Percentiles rank a stretch among this genome's conserved stretches.
These are phyloP conservation scores for Brienomyrus longianalis DNA, from an alignment of 2,113 vertebrate genomes.

Conservation along the genomic window DNA sequence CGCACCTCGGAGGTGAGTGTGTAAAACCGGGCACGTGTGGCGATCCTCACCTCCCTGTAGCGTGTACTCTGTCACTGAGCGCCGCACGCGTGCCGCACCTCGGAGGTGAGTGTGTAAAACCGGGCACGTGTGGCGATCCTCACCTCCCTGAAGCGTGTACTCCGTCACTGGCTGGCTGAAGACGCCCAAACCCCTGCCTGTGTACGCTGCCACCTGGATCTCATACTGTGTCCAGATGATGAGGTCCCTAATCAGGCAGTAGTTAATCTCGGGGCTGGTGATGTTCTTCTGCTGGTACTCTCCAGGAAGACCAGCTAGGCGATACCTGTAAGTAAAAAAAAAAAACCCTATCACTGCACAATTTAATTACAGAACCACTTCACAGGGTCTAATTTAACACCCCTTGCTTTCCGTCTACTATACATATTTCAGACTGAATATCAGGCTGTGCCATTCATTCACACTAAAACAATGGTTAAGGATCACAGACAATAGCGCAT, in stretches of 20 bases:
- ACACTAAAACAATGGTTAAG: not conserved
- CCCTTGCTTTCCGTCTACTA: not conserved
- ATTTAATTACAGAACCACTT: slow-evolving; percentile 20
- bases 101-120: not conserved
- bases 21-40: too few species aligned
- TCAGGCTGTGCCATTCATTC: not conserved
- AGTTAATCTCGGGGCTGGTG: slow-evolving; percentile 88
- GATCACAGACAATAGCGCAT: not conserved
- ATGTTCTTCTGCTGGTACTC: slow-evolving; percentile 91
- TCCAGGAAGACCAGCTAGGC: slow-evolving; percentile 83
- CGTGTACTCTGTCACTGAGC: too few species aligned
- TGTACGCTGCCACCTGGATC: slow-evolving; percentile 94
- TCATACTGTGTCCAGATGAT: slow-evolving; percentile 98
- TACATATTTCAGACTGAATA: not conserved
- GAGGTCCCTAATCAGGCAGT: slow-evolving; percentile 86
- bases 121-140: slow-evolving; percentile 33
- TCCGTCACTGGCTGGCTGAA: slow-evolving; percentile 83
- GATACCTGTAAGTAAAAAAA: slow-evolving; percentile 69
- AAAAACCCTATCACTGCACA: slow-evolving; percentile 18
- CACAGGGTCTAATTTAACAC: slow-evolving; percentile 25
- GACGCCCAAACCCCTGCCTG: slow-evolving; percentile 78
- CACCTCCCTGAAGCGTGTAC: slow-evolving; percentile 93
- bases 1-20: too few species aligned
- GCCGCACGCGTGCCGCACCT: not conserved
- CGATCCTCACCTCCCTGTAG: slow-evolving; percentile 53